A percentile compares a stretch with the other conserved stretches of the same genome.
Conservation (phyloP, 2,888 invertebrate species). For the Trachelus stipa region DNA sequence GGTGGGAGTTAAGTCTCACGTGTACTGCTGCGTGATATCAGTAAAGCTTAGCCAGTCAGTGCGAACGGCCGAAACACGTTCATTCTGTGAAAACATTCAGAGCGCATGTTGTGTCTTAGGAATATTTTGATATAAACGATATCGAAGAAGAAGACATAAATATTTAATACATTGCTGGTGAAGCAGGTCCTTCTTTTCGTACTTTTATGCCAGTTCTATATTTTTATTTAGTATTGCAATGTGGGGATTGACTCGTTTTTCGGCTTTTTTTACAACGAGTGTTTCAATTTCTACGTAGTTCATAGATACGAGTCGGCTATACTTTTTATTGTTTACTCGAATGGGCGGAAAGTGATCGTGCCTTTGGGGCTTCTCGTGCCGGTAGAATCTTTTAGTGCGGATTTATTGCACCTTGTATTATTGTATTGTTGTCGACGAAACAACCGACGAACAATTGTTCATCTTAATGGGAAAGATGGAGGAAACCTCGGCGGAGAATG, state of each 20-base stretch:
- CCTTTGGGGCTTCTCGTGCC: background rate
- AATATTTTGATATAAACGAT: background rate
- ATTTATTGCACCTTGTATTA: background rate
- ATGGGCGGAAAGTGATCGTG: background rate
- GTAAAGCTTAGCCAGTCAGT: background rate
- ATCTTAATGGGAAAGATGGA: conserved; percentile 57
- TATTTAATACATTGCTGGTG: background rate
- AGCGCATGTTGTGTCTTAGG: background rate
- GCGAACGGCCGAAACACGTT: background rate
- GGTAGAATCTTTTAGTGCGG: background rate
- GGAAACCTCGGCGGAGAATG: conserved; percentile 71
- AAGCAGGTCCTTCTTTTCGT: background rate
- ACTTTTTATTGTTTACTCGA: background rate
- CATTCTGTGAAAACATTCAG: background rate
- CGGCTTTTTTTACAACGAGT: background rate
- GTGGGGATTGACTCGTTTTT: background rate
- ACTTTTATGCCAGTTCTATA: background rate
- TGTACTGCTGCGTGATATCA: conserved; percentile 1
- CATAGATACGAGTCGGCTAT: background rate
- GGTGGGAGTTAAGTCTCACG: conserved; percentile 9
- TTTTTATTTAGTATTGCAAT: background rate
- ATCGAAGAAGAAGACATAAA: background rate
- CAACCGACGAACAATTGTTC: background rate
- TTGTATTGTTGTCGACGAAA: background rate
- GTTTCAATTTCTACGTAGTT: background rate